phyloP scores from a whole-genome alignment of 2,888 invertebrate genomes.

The Apamea monoglypha region DNA sequence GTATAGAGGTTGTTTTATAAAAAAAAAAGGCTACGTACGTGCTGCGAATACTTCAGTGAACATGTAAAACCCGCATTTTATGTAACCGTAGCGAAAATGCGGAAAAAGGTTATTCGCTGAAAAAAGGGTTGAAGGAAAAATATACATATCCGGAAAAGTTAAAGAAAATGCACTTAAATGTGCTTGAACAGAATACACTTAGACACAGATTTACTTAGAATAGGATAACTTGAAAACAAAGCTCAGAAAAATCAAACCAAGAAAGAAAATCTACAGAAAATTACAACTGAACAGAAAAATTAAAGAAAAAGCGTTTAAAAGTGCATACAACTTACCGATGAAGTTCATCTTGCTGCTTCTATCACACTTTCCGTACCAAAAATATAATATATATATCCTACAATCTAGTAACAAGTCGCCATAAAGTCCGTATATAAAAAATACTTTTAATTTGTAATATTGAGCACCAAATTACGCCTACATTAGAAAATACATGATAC shows the following conservation, averaged over 20 bases:
- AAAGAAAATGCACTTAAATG: slow-evolving; percentile 1
- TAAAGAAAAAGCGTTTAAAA: slow-evolving; percentile 17
- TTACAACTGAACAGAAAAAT: neutral
- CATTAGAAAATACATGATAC: slow-evolving; percentile 87
- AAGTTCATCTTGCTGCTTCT: slow-evolving; percentile 84
- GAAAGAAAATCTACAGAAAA: neutral
- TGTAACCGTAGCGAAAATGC: slow-evolving; percentile 27
- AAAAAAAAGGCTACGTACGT: slow-evolving; percentile 24
- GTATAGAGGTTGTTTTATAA: slow-evolving; percentile 38
- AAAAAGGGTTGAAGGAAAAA: slow-evolving; percentile 8
- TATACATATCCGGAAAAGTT: neutral
- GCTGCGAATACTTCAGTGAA: slow-evolving; percentile 40
- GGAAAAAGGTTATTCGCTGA: neutral
- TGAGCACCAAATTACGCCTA: slow-evolving; percentile 87
- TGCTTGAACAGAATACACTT: neutral
- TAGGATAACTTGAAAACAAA: neutral
- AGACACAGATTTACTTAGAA: neutral
- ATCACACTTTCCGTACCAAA: slow-evolving; percentile 76
- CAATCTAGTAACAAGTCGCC: slow-evolving; percentile 79
- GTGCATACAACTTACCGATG: slow-evolving; percentile 81
- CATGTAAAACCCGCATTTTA: slow-evolving; percentile 34
- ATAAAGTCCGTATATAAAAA: slow-evolving; percentile 86
- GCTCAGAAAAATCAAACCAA: neutral
- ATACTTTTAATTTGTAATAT: slow-evolving; percentile 79
- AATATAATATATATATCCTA: slow-evolving; percentile 68